Conservation (phyloP, 2,113 vertebrate genomes). For the Barnardius zonarius region DNA sequence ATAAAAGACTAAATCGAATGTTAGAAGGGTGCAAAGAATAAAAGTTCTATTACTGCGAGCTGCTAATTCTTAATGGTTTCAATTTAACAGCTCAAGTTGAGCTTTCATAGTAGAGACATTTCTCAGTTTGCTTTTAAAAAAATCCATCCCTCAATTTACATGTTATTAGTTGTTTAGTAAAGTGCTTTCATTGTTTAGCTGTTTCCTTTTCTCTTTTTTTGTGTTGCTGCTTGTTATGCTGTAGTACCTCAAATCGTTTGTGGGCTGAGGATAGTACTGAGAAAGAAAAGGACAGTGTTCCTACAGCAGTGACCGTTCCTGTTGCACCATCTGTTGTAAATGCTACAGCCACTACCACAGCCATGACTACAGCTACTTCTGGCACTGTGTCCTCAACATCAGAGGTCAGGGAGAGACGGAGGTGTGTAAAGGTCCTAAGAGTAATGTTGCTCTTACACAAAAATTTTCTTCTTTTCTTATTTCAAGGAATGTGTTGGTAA, state of each 20-base stretch:
- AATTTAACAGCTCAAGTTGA: constrained; percentile 49
- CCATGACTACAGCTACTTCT: constrained; percentile 86
- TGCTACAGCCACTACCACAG: constrained; percentile 87
- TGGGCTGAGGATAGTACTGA: constrained; percentile 96
- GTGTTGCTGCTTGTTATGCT: constrained; percentile 78
- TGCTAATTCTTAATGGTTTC: constrained; percentile 36
- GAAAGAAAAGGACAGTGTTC: constrained; percentile 91
- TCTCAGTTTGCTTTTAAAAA: constrained; percentile 65
- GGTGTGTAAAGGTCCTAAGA: constrained; percentile 82
- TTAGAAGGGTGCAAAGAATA: neutral
- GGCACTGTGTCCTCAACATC: constrained; percentile 86
- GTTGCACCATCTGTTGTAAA: constrained; percentile 94
- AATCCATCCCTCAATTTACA: constrained; percentile 75
- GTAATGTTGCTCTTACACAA: constrained; percentile 49
- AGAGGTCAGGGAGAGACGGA: constrained; percentile 94
- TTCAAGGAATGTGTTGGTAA: constrained; percentile 51
- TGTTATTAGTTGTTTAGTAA: constrained; percentile 75
- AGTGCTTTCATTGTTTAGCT: constrained; percentile 83
- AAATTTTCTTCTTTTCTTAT: neutral
- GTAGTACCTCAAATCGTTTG: constrained; percentile 86
- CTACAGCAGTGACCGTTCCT: constrained; percentile 91
- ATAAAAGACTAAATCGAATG: neutral
- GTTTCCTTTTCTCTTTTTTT: constrained; percentile 82
- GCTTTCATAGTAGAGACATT: constrained; percentile 48
- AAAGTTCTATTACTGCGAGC: constrained; percentile 30